Evolutionary conservation across 2,888 invertebrate genomes (phyloP), one percentile per base, ranked within the genome.

Genomic region (Choristoneura rosaceana): DNA sequence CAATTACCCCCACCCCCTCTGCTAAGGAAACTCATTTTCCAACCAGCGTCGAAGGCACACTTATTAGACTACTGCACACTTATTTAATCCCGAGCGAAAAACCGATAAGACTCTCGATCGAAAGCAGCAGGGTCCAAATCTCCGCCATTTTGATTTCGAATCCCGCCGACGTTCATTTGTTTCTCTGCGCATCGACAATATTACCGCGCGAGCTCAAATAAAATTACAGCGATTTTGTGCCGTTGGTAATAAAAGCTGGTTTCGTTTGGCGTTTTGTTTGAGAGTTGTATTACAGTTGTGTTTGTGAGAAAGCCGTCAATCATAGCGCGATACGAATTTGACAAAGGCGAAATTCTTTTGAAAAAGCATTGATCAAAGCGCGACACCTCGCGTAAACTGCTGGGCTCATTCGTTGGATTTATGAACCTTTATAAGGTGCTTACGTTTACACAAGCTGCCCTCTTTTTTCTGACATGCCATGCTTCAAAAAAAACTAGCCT

Each of bases 21-120:
- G 45, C 62, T 43, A 68, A 71, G 71, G 67, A 71, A 71, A 71
- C 71, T 71, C 71, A 71, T 71, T 71, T 71, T 63, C 71, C 71
- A 71, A 71, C 61, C 67, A 68, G 64, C 64, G 34, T 50, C 67
- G 66, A 71, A 71, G 71, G 60, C 62, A 71, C 67, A 68, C 67
- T 71, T 71, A 71, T 71, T 68, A 71, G 62, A 67, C 60, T 52
- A 52, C 50, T 61, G 62, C 71, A 71, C 62, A 68, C 62, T 58
- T 58, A 71, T 38, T 15, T 17, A 62, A 33, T n/a, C 15, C 58
- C 55, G 14, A 14, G 12, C 10, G 10, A 5, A n/a, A 14, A 41
- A 14, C 45, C 38, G 38, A 12, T 4, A 8, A 25, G 25, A 58
- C 58, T 34, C 61, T 71, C 58, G 38, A 25, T 25, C 8, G 25